These are phyloP conservation scores for Tachina fera DNA, from an alignment of 2,888 invertebrate species.

Conservation along the genomic window DNA sequence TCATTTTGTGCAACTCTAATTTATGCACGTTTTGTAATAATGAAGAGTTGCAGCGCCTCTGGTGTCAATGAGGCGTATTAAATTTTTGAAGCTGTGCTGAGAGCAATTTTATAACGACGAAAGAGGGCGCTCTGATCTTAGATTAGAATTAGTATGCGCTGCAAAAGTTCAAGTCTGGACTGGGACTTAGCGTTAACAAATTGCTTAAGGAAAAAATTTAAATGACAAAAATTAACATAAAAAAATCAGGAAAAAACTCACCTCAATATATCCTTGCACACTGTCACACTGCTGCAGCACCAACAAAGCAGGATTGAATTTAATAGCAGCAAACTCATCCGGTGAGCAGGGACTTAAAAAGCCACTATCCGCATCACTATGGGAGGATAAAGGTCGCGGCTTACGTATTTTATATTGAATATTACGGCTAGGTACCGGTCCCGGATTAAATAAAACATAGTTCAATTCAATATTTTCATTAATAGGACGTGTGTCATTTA, in stretches of 20 bases:
- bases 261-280: slow-evolving; percentile 83
- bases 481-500: slow-evolving; percentile 79
- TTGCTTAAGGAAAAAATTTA: too few relatives aligned
- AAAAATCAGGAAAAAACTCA: slow-evolving; percentile 74
- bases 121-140: too few relatives aligned
- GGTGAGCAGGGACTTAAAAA: slow-evolving; percentile 87
- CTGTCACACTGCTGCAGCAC: slow-evolving; percentile 83
- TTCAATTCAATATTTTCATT: slow-evolving; percentile 82
- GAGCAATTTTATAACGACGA: too few relatives aligned
- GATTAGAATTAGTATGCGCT: too few relatives aligned
- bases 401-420: slow-evolving; percentile 82
- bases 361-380: slow-evolving; percentile 87
- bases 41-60: too few relatives aligned
- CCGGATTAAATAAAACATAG: slow-evolving; percentile 82
- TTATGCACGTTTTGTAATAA: too few relatives aligned
- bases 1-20: too few relatives aligned
- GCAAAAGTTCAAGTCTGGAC: too few relatives aligned
- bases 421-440: slow-evolving; percentile 81
- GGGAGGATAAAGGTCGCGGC: slow-evolving; percentile 81
- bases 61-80: too few relatives aligned
- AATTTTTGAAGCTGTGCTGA: too few relatives aligned
- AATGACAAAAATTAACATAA: not conserved
- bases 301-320: slow-evolving; percentile 80
- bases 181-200: too few relatives aligned
- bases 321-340: slow-evolving; percentile 82